Evolutionary conservation across 2,888 invertebrate species (phyloP).

Genomic region (Notodonta ziczac): DNA sequence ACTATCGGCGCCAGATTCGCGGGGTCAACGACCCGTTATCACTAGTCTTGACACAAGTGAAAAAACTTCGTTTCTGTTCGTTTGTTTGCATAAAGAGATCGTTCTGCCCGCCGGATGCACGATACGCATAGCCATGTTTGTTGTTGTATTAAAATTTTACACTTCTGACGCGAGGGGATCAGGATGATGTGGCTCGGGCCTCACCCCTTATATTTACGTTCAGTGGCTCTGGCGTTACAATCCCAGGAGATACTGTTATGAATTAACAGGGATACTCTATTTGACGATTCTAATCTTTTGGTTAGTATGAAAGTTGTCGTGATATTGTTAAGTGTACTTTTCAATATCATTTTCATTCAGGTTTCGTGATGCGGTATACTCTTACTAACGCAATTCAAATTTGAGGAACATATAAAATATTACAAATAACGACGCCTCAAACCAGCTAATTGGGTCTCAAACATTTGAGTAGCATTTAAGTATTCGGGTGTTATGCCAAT

Average conservation of each 20-base stretch:
- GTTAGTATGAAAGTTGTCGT: not conserved
- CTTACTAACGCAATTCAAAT: no score
- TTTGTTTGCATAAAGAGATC: conserved; percentile 27
- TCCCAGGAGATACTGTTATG: not conserved
- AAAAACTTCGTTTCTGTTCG: conserved; percentile 23
- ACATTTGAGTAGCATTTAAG: no score
- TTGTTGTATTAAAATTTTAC: conserved; percentile 33
- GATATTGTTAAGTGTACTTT: no score
- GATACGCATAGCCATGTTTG: conserved; percentile 39
- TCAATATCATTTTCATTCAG: no score
- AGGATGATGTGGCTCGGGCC: conserved; percentile 1
- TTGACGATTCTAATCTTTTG: not conserved
- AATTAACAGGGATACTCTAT: not conserved
- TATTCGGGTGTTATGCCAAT: no score
- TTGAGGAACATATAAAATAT: no score
- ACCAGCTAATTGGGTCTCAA: no score
- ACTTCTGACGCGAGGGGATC: conserved; percentile 9
- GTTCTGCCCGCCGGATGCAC: conserved; percentile 40
- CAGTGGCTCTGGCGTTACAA: not conserved
- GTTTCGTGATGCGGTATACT: no score
- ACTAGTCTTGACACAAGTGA: conserved; percentile 18
- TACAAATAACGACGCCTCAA: no score
- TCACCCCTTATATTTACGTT: conserved; percentile 1
- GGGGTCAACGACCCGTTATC: conserved; percentile 46
- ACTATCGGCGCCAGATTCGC: conserved; percentile 37